Evolutionary conservation across 2,113 vertebrate species (phyloP).

Genomic region (pig (Sus scrofa)): DNA sequence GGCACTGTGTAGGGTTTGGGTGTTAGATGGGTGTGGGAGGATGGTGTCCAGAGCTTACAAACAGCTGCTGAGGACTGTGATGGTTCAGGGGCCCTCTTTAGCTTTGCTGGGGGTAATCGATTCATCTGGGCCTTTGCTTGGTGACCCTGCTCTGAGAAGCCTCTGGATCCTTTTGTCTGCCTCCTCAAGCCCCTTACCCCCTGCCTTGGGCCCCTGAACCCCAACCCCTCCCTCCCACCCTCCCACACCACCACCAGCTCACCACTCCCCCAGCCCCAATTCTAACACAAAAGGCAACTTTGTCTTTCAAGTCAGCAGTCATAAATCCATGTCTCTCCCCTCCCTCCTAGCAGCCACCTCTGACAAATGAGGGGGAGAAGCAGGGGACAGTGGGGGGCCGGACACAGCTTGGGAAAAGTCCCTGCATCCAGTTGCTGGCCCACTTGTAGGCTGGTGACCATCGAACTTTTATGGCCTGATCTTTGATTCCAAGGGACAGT

Average conservation of each 20-base stretch:
- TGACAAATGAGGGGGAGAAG: slow-evolving; percentile 66
- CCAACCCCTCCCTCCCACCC: slow-evolving; percentile 43
- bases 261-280: slow-evolving; percentile 52
- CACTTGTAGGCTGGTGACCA: neutral
- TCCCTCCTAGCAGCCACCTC: slow-evolving; percentile 66
- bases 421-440: slow-evolving; percentile 18
- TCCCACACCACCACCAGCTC: slow-evolving; percentile 64
- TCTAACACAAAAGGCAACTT: slow-evolving; percentile 83
- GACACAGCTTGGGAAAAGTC: slow-evolving; percentile 68
- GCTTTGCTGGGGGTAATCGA: neutral
- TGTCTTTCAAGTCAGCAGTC: slow-evolving; percentile 82
- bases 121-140: slow-evolving; percentile 37
- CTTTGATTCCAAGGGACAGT: slow-evolving; percentile 36
- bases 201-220: slow-evolving; percentile 51
- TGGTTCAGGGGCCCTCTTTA: neutral
- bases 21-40: neutral
- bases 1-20: neutral
- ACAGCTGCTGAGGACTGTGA: neutral
- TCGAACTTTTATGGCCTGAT: slow-evolving; percentile 72
- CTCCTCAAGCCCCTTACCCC: slow-evolving; percentile 13
- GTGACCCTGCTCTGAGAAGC: slow-evolving; percentile 62
- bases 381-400: neutral
- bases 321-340: slow-evolving; percentile 77
- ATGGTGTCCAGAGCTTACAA: neutral
- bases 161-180: slow-evolving; percentile 59